These are phyloP conservation scores for Phalacrocorax carbo DNA, from an alignment of 2,113 vertebrate species.

Conservation along the genomic window DNA sequence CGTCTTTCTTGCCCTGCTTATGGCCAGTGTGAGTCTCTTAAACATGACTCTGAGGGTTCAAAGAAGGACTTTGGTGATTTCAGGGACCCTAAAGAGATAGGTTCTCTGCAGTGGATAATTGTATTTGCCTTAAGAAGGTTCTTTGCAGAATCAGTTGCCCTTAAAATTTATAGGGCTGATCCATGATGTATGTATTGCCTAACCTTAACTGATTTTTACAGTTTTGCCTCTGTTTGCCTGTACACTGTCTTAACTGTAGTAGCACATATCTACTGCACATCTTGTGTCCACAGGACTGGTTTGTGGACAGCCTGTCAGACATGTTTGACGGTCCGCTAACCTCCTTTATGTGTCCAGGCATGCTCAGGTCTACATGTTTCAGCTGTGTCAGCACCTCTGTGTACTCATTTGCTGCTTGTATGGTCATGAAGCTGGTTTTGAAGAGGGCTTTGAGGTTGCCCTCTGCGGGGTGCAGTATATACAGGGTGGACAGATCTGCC, in stretches of 20 bases:
- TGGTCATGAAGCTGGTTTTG: conserved; percentile 35
- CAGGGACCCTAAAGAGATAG: background rate
- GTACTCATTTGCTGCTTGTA: background rate
- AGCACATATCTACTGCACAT: background rate
- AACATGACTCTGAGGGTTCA: background rate
- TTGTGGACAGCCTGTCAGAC: conserved; percentile 42
- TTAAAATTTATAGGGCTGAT: background rate
- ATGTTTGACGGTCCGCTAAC: background rate
- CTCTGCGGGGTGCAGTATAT: background rate
- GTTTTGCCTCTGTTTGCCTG: background rate
- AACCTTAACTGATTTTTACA: background rate
- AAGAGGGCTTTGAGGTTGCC: conserved; percentile 54
- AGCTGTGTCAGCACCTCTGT: conserved; percentile 37
- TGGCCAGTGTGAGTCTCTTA: background rate
- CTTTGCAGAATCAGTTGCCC: background rate
- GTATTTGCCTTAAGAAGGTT: background rate
- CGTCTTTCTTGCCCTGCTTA: background rate
- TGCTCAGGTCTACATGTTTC: background rate
- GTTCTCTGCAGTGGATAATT: background rate
- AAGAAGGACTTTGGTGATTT: background rate
- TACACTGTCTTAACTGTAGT: background rate
- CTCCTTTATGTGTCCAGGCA: conserved; percentile 39
- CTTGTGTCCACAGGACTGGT: background rate
- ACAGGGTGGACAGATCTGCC: background rate
- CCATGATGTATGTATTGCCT: background rate